phyloP scores from a whole-genome alignment of 2,888 invertebrate genomes.

The Tetramorium bicarinatum region DNA sequence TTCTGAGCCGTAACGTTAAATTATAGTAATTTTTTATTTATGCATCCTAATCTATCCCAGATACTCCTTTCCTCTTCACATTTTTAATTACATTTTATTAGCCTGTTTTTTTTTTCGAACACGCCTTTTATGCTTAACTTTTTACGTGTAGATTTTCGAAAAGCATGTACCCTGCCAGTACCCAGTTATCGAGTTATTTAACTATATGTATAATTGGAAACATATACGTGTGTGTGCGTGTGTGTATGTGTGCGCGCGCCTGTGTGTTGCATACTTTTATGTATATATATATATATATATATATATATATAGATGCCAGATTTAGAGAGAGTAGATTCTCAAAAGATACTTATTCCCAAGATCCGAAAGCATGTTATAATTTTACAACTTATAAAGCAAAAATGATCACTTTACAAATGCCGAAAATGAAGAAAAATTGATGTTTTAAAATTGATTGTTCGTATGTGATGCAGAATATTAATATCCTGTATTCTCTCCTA shows the following conservation, averaged over 20 bases:
- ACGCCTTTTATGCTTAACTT: constrained; percentile 59
- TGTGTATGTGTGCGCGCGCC: too few relatives aligned
- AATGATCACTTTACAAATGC: constrained; percentile 29
- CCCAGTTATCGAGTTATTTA: constrained; percentile 41
- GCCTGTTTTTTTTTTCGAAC: constrained; percentile 8
- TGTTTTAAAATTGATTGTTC: constrained; percentile 51
- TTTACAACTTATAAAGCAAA: constrained; percentile 19
- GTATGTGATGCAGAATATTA: constrained; percentile 80
- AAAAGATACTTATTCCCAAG: not conserved
- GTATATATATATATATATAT: constrained; percentile 26
- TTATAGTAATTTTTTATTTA: constrained; percentile 50
- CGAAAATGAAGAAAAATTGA: constrained; percentile 18
- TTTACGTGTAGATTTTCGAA: constrained; percentile 66
- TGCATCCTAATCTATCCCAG: constrained; percentile 5
- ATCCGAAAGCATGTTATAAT: constrained; percentile 34
- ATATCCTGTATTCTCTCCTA: constrained; percentile 76
- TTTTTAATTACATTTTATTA: constrained; percentile 22
- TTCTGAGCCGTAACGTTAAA: constrained; percentile 29
- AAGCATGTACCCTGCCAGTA: constrained; percentile 72
- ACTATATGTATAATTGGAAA: not conserved
- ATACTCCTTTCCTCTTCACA: constrained; percentile 1
- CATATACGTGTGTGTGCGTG: constrained; percentile 1
- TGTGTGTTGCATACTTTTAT: not conserved
- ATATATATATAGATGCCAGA: constrained; percentile 48
- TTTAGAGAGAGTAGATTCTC: constrained; percentile 60